These are phyloP conservation scores for Eilema caniola DNA, from an alignment of 2,888 invertebrate species.

Conservation along the genomic window DNA sequence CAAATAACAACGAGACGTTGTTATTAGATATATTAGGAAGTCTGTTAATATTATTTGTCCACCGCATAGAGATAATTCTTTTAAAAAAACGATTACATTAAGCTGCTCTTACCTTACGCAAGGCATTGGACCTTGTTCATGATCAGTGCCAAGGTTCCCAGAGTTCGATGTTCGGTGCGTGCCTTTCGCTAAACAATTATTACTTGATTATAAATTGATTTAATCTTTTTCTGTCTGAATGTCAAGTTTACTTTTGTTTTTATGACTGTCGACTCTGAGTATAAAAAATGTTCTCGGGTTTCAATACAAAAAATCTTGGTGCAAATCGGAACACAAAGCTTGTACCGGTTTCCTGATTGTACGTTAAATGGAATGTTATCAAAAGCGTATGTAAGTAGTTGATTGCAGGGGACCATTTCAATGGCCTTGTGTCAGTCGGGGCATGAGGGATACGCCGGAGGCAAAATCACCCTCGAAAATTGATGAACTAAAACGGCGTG, in stretches of 20 bases:
- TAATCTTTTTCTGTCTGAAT: conserved; percentile 26
- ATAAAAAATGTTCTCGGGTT: background rate
- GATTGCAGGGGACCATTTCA: no score
- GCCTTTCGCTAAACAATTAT: conserved; percentile 75
- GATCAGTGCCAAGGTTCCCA: conserved; percentile 80
- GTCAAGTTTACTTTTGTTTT: conserved; percentile 31
- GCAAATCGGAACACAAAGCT: no score
- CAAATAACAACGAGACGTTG: no score
- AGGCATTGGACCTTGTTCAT: conserved; percentile 66
- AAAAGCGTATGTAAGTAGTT: background rate
- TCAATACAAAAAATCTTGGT: background rate
- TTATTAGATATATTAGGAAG: no score
- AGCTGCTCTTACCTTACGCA: conserved; percentile 28
- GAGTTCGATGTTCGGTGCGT: conserved; percentile 82
- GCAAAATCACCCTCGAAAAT: no score
- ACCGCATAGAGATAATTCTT: background rate
- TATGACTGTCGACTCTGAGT: background rate
- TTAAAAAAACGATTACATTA: background rate
- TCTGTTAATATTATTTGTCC: background rate
- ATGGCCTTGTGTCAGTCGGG: no score
- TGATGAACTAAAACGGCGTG: no score
- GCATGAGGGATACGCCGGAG: no score
- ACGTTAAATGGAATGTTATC: background rate
- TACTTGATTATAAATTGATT: conserved; percentile 15
- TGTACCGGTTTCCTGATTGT: background rate